These are phyloP conservation scores for Nymphicus hollandicus DNA, from an alignment of 2,113 vertebrate genomes.

Conservation along the genomic window DNA sequence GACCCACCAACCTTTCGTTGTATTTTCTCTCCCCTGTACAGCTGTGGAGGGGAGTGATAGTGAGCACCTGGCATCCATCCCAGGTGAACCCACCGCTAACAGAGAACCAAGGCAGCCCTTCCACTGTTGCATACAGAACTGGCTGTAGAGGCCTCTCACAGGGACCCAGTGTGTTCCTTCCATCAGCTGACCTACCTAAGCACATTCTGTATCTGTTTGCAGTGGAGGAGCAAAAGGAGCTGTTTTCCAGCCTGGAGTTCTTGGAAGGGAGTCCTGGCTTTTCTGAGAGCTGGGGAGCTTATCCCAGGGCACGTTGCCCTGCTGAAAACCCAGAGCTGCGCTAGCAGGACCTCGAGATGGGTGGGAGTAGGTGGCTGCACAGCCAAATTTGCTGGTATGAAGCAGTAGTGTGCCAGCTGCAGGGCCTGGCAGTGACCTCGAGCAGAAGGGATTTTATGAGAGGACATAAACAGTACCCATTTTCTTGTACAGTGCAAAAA, in stretches of 20 bases:
- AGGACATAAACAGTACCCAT: neutral
- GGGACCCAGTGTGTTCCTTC: neutral
- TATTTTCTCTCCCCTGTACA: neutral
- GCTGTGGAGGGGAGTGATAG: neutral
- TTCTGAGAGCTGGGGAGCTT: rapidly evolving
- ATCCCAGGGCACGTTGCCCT: rapidly evolving
- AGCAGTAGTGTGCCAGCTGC: rapidly evolving
- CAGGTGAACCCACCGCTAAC: neutral
- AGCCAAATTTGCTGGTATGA: neutral
- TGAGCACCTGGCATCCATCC: neutral
- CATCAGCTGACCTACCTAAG: neutral
- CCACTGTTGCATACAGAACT: neutral
- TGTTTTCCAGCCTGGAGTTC: neutral
- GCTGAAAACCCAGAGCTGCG: neutral
- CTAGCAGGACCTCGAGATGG: neutral
- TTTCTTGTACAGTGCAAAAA: neutral
- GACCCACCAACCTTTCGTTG: neutral
- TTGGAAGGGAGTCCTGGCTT: neutral
- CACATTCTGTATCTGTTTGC: too few relatives aligned
- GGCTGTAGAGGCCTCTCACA: neutral
- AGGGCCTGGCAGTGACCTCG: neutral
- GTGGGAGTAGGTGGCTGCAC: neutral
- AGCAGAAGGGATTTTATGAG: neutral
- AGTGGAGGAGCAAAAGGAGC: neutral
- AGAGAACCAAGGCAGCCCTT: neutral